These are phyloP conservation scores for Brachionus plicatilis DNA, from an alignment of 1,140 invertebrate genomes.

Conservation along the genomic window DNA sequence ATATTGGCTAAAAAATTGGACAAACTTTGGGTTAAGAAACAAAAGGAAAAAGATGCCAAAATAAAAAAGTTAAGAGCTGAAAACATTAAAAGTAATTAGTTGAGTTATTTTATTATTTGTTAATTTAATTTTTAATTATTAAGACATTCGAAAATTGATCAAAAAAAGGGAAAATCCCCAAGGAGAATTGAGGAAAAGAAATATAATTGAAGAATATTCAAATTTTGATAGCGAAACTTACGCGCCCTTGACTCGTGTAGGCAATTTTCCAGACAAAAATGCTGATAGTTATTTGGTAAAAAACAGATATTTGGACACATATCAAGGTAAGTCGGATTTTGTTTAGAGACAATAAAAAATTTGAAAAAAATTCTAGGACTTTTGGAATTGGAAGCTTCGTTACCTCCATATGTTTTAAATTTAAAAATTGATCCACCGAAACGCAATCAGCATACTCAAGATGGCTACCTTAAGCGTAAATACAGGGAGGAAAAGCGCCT, in stretches of 20 bases:
- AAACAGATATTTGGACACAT: slow-evolving; percentile 50
- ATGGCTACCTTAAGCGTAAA: slow-evolving; percentile 53
- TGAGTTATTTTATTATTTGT: background rate
- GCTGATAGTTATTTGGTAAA: slow-evolving; percentile 55
- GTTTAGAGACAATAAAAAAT: background rate
- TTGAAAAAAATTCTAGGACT: slow-evolving; percentile 40
- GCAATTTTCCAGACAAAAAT: slow-evolving; percentile 53
- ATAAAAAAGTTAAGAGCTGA: slow-evolving; percentile 53
- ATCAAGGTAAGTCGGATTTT: slow-evolving; percentile 45
- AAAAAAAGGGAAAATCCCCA: slow-evolving; percentile 47
- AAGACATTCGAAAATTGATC: slow-evolving; percentile 46
- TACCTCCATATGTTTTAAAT: slow-evolving; percentile 52
- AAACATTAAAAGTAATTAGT: slow-evolving; percentile 52
- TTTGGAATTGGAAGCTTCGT: slow-evolving; percentile 52
- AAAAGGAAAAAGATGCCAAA: slow-evolving; percentile 51
- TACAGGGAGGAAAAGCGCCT: slow-evolving; percentile 52
- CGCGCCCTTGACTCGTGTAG: slow-evolving; percentile 54
- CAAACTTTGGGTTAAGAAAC: slow-evolving; percentile 53
- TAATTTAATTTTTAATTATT: background rate
- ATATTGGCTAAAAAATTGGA: slow-evolving; percentile 54
- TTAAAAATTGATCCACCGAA: slow-evolving; percentile 43
- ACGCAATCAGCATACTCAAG: slow-evolving; percentile 45
- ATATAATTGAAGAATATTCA: slow-evolving; percentile 51
- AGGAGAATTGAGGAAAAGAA: slow-evolving; percentile 46
- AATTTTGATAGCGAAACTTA: slow-evolving; percentile 47